Conservation (phyloP, 2,888 invertebrate genomes). For the Aphrophora alni region DNA sequence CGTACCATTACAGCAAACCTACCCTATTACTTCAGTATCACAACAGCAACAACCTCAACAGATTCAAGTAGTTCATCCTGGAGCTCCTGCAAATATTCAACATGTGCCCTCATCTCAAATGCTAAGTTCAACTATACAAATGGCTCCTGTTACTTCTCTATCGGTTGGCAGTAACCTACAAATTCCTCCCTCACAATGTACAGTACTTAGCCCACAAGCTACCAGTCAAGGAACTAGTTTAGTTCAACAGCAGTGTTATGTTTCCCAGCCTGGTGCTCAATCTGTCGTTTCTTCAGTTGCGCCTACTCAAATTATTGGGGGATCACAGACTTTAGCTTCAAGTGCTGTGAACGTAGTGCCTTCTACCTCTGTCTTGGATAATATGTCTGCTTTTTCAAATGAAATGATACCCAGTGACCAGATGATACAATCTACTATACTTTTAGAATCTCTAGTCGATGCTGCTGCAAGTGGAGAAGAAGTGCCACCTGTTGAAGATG, state of each 20-base stretch:
- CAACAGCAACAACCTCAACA: constrained; percentile 52
- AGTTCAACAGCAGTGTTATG: constrained; percentile 37
- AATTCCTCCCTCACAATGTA: constrained; percentile 27
- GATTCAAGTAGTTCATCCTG: constrained; percentile 33
- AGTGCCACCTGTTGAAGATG: constrained; percentile 58
- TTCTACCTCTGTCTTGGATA: constrained; percentile 33
- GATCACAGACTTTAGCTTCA: constrained; percentile 24
- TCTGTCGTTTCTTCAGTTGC: constrained; percentile 28
- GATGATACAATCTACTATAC: constrained; percentile 27
- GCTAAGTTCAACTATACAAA: constrained; percentile 19
- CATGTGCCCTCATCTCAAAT: constrained; percentile 27
- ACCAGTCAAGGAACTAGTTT: constrained; percentile 29
- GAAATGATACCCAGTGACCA: constrained; percentile 21
- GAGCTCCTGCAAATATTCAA: constrained; percentile 11
- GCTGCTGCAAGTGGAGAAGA: constrained; percentile 53
- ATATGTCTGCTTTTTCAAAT: constrained; percentile 31
- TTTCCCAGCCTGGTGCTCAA: constrained; percentile 37
- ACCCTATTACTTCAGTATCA: constrained; percentile 50
- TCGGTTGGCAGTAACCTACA: constrained; percentile 20
- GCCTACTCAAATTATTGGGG: constrained; percentile 17
- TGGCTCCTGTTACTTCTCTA: constrained; percentile 13
- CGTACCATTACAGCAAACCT: constrained; percentile 54
- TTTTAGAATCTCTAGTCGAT: constrained; percentile 33
- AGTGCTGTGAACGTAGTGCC: constrained; percentile 42
- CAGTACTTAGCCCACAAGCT: constrained; percentile 30